Evolutionary conservation across 1,140 invertebrate genomes (phyloP).

Genomic region (Musca domestica): DNA sequence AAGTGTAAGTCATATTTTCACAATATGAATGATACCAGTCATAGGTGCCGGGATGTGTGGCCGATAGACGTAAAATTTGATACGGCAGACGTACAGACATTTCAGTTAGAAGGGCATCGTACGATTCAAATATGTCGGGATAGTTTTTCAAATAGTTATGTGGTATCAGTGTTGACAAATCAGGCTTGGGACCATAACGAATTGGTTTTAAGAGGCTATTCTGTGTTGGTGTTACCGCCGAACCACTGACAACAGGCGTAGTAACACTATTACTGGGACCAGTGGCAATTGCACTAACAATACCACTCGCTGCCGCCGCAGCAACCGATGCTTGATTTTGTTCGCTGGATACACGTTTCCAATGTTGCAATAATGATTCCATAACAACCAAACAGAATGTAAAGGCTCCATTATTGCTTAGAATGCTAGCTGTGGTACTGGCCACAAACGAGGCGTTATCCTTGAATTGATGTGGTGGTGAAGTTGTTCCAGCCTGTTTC

Average conservation of each 20-base stretch:
- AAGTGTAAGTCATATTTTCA: slow-evolving; percentile 75
- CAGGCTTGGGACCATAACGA: slow-evolving; percentile 75
- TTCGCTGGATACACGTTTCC: slow-evolving; percentile 60
- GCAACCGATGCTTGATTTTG: slow-evolving; percentile 45
- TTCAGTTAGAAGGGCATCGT: slow-evolving; percentile 90
- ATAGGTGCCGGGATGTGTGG: slow-evolving; percentile 56
- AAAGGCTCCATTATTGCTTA: slow-evolving; percentile 77
- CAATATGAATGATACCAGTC: slow-evolving; percentile 81
- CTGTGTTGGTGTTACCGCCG: slow-evolving; percentile 42
- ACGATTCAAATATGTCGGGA: slow-evolving; percentile 91
- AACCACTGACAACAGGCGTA: slow-evolving; percentile 27
- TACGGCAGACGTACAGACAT: slow-evolving; percentile 92
- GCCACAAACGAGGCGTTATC: slow-evolving; percentile 70
- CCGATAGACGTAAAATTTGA: slow-evolving; percentile 79
- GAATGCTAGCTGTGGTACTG: slow-evolving; percentile 71
- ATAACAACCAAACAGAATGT: slow-evolving; percentile 80
- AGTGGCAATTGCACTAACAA: slow-evolving; percentile 5
- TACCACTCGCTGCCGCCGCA: background rate
- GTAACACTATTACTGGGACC: background rate
- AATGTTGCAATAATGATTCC: slow-evolving; percentile 77
- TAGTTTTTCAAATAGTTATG: slow-evolving; percentile 90
- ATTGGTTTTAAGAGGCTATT: slow-evolving; percentile 75
- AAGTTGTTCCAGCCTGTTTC: slow-evolving; percentile 52
- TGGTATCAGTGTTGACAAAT: slow-evolving; percentile 95
- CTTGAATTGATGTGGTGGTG: slow-evolving; percentile 58